phyloP scores from a whole-genome alignment of 2,888 invertebrate genomes.

The Drosophila anomelani region DNA sequence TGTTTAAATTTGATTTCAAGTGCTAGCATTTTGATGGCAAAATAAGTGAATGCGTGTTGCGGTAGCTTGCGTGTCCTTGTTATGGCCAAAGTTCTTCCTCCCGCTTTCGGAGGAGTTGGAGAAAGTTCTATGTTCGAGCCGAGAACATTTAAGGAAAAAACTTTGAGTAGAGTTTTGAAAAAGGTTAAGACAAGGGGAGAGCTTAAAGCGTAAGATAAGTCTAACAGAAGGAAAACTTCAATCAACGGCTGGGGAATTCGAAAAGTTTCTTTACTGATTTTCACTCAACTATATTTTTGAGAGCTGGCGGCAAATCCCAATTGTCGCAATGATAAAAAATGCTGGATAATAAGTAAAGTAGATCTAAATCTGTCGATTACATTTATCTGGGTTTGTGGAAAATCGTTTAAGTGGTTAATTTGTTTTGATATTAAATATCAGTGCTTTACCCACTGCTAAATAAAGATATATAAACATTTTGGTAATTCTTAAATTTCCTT shows the following conservation, averaged over 20 bases:
- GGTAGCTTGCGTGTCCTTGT: constrained; percentile 65
- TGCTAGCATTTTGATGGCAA: constrained; percentile 74
- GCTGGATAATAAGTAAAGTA: not conserved
- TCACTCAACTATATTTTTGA: constrained; percentile 4
- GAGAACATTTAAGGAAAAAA: constrained; percentile 4
- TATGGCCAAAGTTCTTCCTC: constrained; percentile 36
- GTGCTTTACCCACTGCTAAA: not conserved
- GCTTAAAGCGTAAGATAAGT: constrained; percentile 24
- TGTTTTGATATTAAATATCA: too few species aligned
- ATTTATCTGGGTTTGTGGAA: not conserved
- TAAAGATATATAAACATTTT: not conserved
- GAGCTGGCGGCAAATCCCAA: constrained; percentile 10
- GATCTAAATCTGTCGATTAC: not conserved
- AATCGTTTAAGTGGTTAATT: not conserved
- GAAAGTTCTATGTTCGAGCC: constrained; percentile 12
- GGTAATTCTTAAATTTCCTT: not conserved
- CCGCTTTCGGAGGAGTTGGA: not conserved
- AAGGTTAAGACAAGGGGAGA: constrained; percentile 17
- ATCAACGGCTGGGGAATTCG: constrained; percentile 8
- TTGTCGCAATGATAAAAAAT: constrained; percentile 11
- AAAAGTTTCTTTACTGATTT: constrained; percentile 13
- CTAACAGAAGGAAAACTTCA: constrained; percentile 8
- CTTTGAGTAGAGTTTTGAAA: not conserved
- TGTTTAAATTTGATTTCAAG: constrained; percentile 80
- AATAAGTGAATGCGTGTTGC: constrained; percentile 79